Evolutionary conservation across 2,888 invertebrate species (phyloP).

Genomic region (Euproctis similis): DNA sequence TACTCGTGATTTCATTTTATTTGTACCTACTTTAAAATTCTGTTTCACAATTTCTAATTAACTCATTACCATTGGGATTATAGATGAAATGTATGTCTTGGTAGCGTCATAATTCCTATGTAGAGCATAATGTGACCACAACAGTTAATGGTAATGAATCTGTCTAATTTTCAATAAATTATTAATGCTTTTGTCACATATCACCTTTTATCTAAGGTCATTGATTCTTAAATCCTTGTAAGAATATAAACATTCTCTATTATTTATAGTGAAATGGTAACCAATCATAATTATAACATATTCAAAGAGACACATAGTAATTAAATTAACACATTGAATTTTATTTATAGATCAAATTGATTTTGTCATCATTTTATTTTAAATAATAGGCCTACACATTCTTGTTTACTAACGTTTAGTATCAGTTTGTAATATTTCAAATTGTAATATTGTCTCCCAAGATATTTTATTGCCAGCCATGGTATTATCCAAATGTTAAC

Average conservation of each 20-base stretch:
- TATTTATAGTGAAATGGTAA: conserved; percentile 4
- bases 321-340: too few species aligned
- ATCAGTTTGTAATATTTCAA: too few species aligned
- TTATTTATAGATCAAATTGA: too few species aligned
- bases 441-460: too few species aligned
- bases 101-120: conserved; percentile 34
- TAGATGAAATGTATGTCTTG: conserved; percentile 40
- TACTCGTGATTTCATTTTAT: conserved; percentile 76
- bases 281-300: neutral
- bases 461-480: too few species aligned
- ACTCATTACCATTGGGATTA: conserved; percentile 59
- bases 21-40: conserved; percentile 72
- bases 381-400: too few species aligned
- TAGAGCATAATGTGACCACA: conserved; percentile 31
- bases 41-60: conserved; percentile 74
- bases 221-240: conserved; percentile 19
- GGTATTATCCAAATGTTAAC: too few species aligned
- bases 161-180: conserved; percentile 31
- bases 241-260: conserved; percentile 13
- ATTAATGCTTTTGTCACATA: conserved; percentile 27
- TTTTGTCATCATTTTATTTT: too few species aligned
- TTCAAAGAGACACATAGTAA: too few species aligned
- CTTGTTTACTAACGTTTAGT: too few species aligned
- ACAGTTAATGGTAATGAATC: conserved; percentile 35
- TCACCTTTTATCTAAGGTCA: conserved; percentile 24